These are phyloP conservation scores for Lasioglossum lativentre DNA, from an alignment of 2,888 invertebrate genomes.

Conservation along the genomic window DNA sequence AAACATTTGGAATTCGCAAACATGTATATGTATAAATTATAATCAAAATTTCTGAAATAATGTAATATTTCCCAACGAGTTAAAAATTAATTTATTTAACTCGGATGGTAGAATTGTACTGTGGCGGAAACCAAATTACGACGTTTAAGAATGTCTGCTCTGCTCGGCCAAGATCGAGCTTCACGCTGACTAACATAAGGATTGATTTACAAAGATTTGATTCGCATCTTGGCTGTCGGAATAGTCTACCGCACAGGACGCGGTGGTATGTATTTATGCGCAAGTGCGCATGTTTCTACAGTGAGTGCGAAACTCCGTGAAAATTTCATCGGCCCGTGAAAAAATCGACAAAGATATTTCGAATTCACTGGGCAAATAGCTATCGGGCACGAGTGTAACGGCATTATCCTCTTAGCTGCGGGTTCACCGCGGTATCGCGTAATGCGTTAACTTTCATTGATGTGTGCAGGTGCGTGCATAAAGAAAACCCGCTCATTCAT, in stretches of 20 bases:
- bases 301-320: slow-evolving; percentile 59
- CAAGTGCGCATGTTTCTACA: slow-evolving; percentile 37
- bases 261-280: slow-evolving; percentile 43
- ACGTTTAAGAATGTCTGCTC: too few species aligned
- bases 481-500: slow-evolving; percentile 54
- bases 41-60: too few species aligned
- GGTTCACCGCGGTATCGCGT: slow-evolving; percentile 57
- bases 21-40: too few species aligned
- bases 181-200: neutral
- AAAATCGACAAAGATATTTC: slow-evolving; percentile 73
- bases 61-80: too few species aligned
- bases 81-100: too few species aligned
- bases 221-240: neutral
- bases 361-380: slow-evolving; percentile 69
- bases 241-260: neutral
- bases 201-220: neutral
- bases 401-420: slow-evolving; percentile 70
- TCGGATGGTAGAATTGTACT: too few species aligned
- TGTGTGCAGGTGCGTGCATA: slow-evolving; percentile 69
- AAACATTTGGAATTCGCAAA: too few species aligned
- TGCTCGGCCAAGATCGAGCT: too few species aligned
- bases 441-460: slow-evolving; percentile 70
- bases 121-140: too few species aligned
- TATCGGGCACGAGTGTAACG: slow-evolving; percentile 60
- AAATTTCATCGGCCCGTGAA: slow-evolving; percentile 63